Percentiles rank a stretch among this genome's conserved stretches.
Conservation (phyloP, 2,797 vertebrate genomes). For the Acrossocheilus fasciatus region DNA sequence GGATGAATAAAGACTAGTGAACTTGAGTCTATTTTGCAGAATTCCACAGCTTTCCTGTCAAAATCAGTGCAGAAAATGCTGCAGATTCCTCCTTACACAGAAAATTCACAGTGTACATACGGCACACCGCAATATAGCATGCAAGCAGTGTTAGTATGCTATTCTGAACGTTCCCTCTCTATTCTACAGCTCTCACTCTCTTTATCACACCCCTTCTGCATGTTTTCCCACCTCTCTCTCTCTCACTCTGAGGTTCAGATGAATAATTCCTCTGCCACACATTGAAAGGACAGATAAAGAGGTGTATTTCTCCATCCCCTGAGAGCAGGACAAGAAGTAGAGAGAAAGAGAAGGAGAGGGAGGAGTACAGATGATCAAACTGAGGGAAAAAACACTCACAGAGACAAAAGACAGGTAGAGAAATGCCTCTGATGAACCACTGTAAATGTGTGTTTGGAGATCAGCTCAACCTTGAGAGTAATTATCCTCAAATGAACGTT, state of each 20-base stretch:
- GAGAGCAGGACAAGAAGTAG: constrained; percentile 34
- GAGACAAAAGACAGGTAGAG: constrained; percentile 8
- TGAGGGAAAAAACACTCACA: not conserved
- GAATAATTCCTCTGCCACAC: constrained; percentile 54
- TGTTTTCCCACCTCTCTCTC: not conserved
- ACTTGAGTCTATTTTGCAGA: not conserved
- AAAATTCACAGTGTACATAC: not conserved
- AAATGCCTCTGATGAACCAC: constrained; percentile 13
- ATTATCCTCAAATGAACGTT: constrained; percentile 45
- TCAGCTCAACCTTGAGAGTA: constrained; percentile 46
- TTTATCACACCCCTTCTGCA: constrained; percentile 21
- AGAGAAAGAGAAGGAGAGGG: constrained; percentile 3
- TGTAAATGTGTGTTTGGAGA: constrained; percentile 37
- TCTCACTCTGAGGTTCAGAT: constrained; percentile 19
- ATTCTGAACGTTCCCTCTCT: constrained; percentile 3
- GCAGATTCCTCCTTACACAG: not conserved
- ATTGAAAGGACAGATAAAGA: constrained; percentile 55
- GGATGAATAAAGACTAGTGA: not conserved
- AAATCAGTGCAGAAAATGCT: not conserved
- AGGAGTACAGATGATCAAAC: not conserved
- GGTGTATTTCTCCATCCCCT: constrained; percentile 43
- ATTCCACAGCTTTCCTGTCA: not conserved
- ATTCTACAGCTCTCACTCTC: constrained; percentile 11
- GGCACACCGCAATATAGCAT: not conserved
- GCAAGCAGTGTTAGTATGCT: not conserved